Conservation (phyloP, 2,888 invertebrate genomes). For the Nasonia oneida region DNA sequence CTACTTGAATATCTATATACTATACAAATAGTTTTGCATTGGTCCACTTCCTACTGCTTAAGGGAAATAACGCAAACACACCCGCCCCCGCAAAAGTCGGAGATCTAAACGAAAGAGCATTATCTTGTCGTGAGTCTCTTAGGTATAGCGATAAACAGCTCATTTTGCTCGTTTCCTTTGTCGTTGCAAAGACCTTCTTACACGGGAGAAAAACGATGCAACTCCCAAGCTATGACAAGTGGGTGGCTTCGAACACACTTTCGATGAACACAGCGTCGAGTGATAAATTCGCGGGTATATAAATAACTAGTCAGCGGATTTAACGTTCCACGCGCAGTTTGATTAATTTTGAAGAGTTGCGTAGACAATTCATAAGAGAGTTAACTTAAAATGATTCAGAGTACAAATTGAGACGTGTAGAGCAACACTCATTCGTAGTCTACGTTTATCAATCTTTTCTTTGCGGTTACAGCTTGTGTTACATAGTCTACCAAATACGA, state of each 20-base stretch:
- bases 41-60: no score
- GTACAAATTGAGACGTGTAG: conserved; percentile 23
- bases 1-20: no score
- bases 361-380: background rate
- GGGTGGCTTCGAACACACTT: conserved; percentile 4
- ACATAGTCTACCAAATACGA: background rate
- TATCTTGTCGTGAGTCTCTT: conserved; percentile 44
- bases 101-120: conserved; percentile 37
- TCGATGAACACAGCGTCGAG: background rate
- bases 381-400: background rate
- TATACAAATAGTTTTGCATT: no score
- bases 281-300: conserved; percentile 10
- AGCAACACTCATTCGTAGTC: background rate
- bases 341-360: background rate
- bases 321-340: background rate
- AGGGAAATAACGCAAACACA: background rate
- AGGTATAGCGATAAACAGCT: conserved; percentile 39
- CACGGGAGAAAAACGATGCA: conserved; percentile 43
- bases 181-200: conserved; percentile 18
- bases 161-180: conserved; percentile 30
- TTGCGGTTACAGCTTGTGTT: background rate
- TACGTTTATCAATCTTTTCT: background rate
- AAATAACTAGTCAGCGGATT: conserved; percentile 16
- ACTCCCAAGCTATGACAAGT: conserved; percentile 38
- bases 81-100: conserved; percentile 8